A percentile compares a stretch with the other conserved stretches of the same genome.
Conservation (phyloP, 2,113 vertebrate genomes). For the Mustela nigripes region DNA sequence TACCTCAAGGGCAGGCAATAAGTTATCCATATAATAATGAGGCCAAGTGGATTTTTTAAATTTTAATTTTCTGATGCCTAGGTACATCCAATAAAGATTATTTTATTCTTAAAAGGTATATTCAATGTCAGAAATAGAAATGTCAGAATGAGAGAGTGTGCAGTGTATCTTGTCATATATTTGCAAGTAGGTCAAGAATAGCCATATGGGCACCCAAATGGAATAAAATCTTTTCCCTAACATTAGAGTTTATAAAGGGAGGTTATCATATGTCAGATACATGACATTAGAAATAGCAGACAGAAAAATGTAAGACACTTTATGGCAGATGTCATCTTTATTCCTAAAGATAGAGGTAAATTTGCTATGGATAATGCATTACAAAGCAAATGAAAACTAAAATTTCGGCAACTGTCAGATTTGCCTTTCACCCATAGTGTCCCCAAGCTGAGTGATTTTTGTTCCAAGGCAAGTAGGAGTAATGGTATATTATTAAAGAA, state of each 20-base stretch:
- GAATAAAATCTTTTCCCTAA: constrained; percentile 66
- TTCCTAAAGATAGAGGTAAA: constrained; percentile 85
- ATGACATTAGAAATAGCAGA: constrained; percentile 83
- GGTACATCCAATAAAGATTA: constrained; percentile 7
- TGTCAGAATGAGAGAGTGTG: constrained; percentile 19
- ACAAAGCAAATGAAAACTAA: constrained; percentile 75
- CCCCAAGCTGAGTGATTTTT: constrained; percentile 42
- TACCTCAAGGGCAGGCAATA: not conserved
- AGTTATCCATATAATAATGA: constrained; percentile 40
- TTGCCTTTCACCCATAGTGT: constrained; percentile 67
- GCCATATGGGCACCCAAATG: constrained; percentile 63
- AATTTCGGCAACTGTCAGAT: constrained; percentile 66
- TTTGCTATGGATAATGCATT: constrained; percentile 80
- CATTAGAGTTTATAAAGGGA: constrained; percentile 78
- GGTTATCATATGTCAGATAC: constrained; percentile 86
- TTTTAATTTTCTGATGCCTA: constrained; percentile 33
- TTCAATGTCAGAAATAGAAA: constrained; percentile 71
- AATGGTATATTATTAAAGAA: constrained; percentile 65
- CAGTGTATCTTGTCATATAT: constrained; percentile 72
- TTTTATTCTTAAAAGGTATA: constrained; percentile 51
- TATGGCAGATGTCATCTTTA: constrained; percentile 83
- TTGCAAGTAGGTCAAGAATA: constrained; percentile 86
- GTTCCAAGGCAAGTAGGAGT: constrained; percentile 50
- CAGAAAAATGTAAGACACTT: constrained; percentile 82
- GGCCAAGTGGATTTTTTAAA: constrained; percentile 50